Conservation (phyloP, 2,113 vertebrate species). For the Peucedramus taeniatus region DNA sequence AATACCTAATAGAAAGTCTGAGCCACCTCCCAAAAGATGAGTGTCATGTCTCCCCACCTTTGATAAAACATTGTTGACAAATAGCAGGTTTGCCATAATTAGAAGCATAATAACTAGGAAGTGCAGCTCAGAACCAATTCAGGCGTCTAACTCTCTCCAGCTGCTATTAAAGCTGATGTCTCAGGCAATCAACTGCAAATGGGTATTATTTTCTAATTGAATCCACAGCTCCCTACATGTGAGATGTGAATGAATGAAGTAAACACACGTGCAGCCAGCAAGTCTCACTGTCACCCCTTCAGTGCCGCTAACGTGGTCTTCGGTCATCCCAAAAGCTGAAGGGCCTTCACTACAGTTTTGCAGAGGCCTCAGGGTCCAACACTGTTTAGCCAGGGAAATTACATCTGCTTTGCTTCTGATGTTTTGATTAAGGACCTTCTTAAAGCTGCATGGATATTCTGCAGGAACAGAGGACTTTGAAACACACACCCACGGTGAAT, state of each 20-base stretch:
- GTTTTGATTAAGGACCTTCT: neutral
- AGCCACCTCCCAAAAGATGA: constrained; percentile 33
- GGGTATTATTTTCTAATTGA: constrained; percentile 59
- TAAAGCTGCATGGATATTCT: neutral
- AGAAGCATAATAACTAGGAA: constrained; percentile 56
- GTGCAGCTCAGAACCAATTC: constrained; percentile 37
- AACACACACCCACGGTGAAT: neutral
- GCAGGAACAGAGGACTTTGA: neutral
- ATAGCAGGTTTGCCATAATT: constrained; percentile 57
- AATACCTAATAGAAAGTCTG: constrained; percentile 62
- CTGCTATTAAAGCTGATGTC: constrained; percentile 64
- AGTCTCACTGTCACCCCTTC: neutral
- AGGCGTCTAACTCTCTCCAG: constrained; percentile 52
- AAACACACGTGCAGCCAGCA: constrained; percentile 43
- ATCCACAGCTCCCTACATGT: constrained; percentile 47
- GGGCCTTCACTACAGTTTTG: neutral
- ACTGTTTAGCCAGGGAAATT: neutral
- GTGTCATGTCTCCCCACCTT: constrained; percentile 50
- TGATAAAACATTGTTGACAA: constrained; percentile 63
- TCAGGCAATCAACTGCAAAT: constrained; percentile 54
- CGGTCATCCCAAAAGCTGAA: neutral
- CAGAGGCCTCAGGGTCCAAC: neutral
- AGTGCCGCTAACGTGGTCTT: neutral
- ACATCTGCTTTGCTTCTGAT: neutral
- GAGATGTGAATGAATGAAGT: constrained; percentile 42